Evolutionary conservation across 2,888 invertebrate species (phyloP), one percentile per base, ranked within the genome.

Genomic region (Galerucella pusilla): DNA sequence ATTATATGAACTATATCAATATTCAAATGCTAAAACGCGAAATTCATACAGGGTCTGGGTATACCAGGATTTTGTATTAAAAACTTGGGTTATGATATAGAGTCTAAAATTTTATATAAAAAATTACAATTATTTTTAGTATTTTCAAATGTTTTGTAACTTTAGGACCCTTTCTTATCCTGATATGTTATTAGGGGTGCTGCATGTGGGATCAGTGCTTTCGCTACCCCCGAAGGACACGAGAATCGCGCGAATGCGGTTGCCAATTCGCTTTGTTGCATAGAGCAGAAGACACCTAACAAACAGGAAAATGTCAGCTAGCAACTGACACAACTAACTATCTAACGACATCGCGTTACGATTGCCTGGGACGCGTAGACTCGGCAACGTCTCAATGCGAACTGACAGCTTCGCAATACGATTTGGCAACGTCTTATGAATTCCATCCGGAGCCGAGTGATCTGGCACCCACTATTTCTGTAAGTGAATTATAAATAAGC

Each of bases 211-310:
- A 95, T 89, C 93, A 93, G 90, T 96, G 95, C 92, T 95, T 95
- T 92, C 94, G 93, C 90, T 94, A 94, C 89, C 93, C 94, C 82
- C 91, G 94, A 85, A 91, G 94, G 88, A 90, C 92, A 88, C 90
- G 91, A 82, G 91, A 92, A 81, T 91, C 93, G 82, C 93, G 95
- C 87, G 96, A 96, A 89, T 96, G 96, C 88, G 95, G 95, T 89
- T 96, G 96, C 91, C 95, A 96, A 89, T 96, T 96, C 90, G 95
- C 95, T 85, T 91, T 96, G 86, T 92, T 96, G 86, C 96, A 96
- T 90, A 93, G 95, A 87, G 96, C 92, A 84, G 94, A 93, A 86
- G 92, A 92, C 88, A 91, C 91, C 86, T 92, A 92, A 82, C 93
- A 92, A 86, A 75, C 74, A 70, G 77, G 75, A 77, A 71, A 71